These are phyloP conservation scores for Lepidurus couesii DNA, from an alignment of 1,140 invertebrate genomes.

Conservation along the genomic window DNA sequence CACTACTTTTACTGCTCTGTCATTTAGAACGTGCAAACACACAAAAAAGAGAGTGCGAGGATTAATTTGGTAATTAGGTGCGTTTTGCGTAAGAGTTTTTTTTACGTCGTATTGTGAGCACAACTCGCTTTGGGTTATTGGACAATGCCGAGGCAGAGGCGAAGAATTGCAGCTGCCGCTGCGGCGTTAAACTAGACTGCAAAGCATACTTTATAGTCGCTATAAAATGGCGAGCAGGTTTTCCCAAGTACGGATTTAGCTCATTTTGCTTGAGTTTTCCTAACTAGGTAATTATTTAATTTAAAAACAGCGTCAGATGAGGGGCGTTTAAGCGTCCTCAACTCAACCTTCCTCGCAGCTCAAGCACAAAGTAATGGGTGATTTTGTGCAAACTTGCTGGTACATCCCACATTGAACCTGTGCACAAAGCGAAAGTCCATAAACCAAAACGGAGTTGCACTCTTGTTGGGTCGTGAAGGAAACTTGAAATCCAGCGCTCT, in stretches of 20 bases:
- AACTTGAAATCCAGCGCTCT: too few relatives aligned
- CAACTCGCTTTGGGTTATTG: neutral
- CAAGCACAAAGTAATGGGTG: neutral
- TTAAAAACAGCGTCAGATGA: neutral
- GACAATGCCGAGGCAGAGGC: neutral
- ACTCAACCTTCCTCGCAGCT: neutral
- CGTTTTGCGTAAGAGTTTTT: neutral
- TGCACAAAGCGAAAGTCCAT: neutral
- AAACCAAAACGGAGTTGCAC: neutral
- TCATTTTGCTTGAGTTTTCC: neutral
- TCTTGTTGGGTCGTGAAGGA: neutral
- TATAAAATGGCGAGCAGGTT: neutral
- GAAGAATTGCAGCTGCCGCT: conserved; percentile 1
- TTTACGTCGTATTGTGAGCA: neutral
- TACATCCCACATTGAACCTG: neutral
- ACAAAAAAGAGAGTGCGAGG: neutral
- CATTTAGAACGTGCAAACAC: too few relatives aligned
- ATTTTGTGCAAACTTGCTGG: conserved; percentile 4
- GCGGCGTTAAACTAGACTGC: neutral
- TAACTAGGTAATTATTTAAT: conserved; percentile 7
- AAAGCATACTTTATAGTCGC: neutral
- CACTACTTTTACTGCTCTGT: neutral
- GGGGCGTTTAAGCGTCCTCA: neutral
- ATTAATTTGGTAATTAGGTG: neutral
- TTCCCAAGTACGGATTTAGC: neutral